Base-by-base conservation (phyloP, 23 tunicate genomes). In the Halocynthia aurantium region DNA sequence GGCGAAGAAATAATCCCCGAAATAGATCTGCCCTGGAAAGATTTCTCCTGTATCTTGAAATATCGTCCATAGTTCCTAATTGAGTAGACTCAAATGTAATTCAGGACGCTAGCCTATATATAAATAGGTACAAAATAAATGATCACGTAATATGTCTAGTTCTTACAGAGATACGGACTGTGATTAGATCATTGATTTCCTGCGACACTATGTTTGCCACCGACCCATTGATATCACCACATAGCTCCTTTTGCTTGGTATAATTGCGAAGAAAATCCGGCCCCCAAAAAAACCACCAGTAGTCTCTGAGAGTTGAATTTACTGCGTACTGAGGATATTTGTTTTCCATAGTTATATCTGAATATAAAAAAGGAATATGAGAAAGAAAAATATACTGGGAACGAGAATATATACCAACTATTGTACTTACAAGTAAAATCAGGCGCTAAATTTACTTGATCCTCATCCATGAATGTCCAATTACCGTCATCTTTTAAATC, bases 211-310 rank as follows among this genome's bases (percentile, higher is more conserved):
- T 74, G 56, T 54, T 74, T 51, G 78, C 62, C 5, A 53, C 31
- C 0, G 78, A 54, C 31, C 78, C 78, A 56, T 54, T 56, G 19
- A 51, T 54, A 8, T 50, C 15, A 1, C 15, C 4, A 56, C 78
- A 74, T 6, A 74, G 5, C 5, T 44, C 51, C 6, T 74, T 49
- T 15, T 5, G 18, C 62, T 55, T 53, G 8, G 78, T 51, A 21
- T 22, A 53, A 15, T 74, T 54, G 18, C 62, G 22, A 53, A 74
- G 19, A 53, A 50, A 74, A 50, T 53, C 56, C 4, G 56, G 50
- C 19, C 60, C 78, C 78, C 78, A 86, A 44, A 86, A 67, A 76
- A 82, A 78, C 92, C 92, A 86, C 22, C 81, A 17, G 8, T 75
- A 78, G 19, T 81, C 78, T 9, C 55, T 57, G 7, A 77, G 67